Base-by-base conservation (phyloP, 2,888 invertebrate species). In the Lasioglossum leucozonium region DNA sequence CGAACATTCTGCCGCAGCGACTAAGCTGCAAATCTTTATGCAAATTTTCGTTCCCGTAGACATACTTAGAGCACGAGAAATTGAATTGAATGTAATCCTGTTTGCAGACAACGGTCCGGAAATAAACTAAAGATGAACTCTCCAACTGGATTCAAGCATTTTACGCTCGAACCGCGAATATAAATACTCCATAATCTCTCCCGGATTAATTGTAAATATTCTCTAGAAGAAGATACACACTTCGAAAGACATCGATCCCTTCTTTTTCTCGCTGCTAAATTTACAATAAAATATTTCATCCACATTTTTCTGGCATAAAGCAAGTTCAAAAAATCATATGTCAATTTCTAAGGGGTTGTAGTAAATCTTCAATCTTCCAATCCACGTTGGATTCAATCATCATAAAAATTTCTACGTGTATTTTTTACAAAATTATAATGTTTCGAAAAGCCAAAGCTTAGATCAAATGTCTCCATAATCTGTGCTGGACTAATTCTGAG, bases 21-120 rank as follows among this genome's bases (percentile, higher is more conserved):
- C 65, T 65, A 34, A 65, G 34, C 65, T 65, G 62, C 62, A 62
- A 62, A 62, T 62, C 62, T 62, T 62, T 62, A 62, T 62, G 62
- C 62, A 62, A 62, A 62, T 62, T 30, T 62, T 62, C 62, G 30
- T 62, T 62, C 62, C 30, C 62, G 62, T 30, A 13, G 26, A 62
- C 30, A 62, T 62, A 62, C 62, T 62, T 62, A 30, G 30, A 26
- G 30, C 62, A 16, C 62, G 62, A 26, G 62, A 62, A 62, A 62
- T 62, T 62, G 62, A 62, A 62, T 62, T 26, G 30, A 62, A 26
- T 30, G 62, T 44, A 81, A 37, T 62, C 62, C 62, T 13, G 62
- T 62, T 62, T 30, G 16, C 13, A 30, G 30, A 62, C 58, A 26
- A 26, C 58, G 58, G 26, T 30, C 62, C 30, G 30, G 30, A 62